Conservation (phyloP, 2,797 vertebrate species). For the Enoplosus armatus region DNA sequence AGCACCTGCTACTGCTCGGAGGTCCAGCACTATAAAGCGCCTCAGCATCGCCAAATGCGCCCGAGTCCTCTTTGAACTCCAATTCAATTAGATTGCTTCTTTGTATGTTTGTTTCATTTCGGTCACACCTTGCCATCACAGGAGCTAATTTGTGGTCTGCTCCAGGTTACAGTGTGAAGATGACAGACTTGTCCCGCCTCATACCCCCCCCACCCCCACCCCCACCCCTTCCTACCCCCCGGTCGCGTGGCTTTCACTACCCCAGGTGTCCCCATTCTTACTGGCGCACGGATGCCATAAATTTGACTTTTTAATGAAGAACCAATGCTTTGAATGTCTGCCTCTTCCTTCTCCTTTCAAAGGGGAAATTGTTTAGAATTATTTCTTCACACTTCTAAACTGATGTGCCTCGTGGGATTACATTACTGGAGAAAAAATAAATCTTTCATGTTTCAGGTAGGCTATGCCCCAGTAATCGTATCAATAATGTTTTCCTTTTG, state of each 20-base stretch:
- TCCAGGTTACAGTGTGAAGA: constrained; percentile 86
- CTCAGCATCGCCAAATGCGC: constrained; percentile 65
- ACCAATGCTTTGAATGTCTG: constrained; percentile 81
- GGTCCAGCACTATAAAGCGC: constrained; percentile 78
- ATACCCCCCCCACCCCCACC: constrained; percentile 2
- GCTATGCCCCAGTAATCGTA: constrained; percentile 83
- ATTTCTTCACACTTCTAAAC: constrained; percentile 83
- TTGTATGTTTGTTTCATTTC: constrained; percentile 86
- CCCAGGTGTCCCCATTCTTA: constrained; percentile 80
- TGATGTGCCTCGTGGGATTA: constrained; percentile 85
- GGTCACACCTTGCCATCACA: constrained; percentile 85
- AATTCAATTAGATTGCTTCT: constrained; percentile 84
- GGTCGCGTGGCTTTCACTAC: constrained; percentile 69
- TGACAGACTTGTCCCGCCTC: constrained; percentile 77
- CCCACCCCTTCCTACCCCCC: constrained; percentile 54
- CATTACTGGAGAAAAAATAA: constrained; percentile 77
- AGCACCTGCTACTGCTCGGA: constrained; percentile 81
- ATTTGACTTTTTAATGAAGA: constrained; percentile 88
- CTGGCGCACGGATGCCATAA: constrained; percentile 72
- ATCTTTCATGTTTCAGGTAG: constrained; percentile 85
- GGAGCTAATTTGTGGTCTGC: constrained; percentile 84
- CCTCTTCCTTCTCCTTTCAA: constrained; percentile 76
- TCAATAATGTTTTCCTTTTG: constrained; percentile 86
- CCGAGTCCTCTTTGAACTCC: constrained; percentile 81
- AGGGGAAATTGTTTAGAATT: constrained; percentile 82